Percentiles rank a stretch among this genome's conserved stretches.
Evolutionary conservation across 1,140 invertebrate genomes (phyloP).

Genomic region (Ctenoplectra terminalis): DNA sequence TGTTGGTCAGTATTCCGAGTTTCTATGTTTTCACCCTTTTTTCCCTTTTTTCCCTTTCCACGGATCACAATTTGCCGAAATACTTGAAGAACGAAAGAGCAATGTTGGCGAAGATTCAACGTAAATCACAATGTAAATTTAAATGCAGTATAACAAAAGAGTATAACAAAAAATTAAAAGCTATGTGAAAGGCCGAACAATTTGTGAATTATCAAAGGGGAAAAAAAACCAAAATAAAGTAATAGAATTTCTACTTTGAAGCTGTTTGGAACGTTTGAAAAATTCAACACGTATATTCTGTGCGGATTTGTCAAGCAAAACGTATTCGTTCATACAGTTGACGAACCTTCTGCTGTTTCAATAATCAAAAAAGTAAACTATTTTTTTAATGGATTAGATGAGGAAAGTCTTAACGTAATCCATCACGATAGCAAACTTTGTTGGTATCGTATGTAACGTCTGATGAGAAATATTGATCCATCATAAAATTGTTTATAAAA

Average conservation of each 20-base stretch:
- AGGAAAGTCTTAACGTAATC: neutral
- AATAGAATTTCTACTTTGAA: neutral
- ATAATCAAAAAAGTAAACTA: neutral
- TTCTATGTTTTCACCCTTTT: no score
- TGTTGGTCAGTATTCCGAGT: neutral
- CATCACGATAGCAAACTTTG: neutral
- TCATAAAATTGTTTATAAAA: no score
- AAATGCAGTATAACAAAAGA: no score
- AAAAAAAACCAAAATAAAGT: no score
- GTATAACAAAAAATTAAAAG: no score
- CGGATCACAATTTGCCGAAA: neutral
- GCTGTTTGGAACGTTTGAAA: neutral
- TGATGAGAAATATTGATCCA: neutral
- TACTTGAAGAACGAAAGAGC: no score
- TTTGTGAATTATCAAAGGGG: no score
- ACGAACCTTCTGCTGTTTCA: neutral
- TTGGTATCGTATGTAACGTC: neutral
- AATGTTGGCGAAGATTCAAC: no score
- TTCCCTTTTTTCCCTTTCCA: no score
- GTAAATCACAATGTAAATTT: no score
- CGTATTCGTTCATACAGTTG: neutral
- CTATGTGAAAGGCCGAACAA: no score
- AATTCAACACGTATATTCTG: neutral
- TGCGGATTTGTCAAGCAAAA: no score
- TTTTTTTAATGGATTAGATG: neutral